These are phyloP conservation scores for Hartigia nigra DNA, from an alignment of 2,888 invertebrate species.

Conservation along the genomic window DNA sequence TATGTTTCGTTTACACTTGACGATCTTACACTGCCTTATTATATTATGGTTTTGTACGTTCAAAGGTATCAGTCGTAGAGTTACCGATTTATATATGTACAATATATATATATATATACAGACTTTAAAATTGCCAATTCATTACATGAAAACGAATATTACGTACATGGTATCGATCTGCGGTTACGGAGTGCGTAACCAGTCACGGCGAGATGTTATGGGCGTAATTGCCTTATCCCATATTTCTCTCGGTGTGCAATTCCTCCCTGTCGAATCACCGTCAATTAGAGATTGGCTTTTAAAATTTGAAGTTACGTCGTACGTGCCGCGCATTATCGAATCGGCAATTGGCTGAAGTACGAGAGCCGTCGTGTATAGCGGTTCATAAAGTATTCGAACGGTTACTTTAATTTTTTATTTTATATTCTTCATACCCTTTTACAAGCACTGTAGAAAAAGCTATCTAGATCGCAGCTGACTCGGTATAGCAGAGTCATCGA, in stretches of 20 bases:
- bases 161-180: not conserved
- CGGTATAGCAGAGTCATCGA: not conserved
- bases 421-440: not conserved
- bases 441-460: not conserved
- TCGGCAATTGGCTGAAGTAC: not conserved
- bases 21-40: not conserved
- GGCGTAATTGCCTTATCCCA: not conserved
- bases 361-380: too few species aligned
- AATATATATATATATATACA: too few species aligned
- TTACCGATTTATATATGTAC: too few species aligned
- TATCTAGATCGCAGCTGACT: not conserved
- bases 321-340: conserved; percentile 28
- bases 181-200: not conserved
- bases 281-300: conserved; percentile 32
- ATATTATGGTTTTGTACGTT: not conserved
- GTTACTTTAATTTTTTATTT: not conserved
- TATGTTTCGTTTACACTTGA: not conserved
- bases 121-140: too few species aligned
- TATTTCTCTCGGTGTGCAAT: not conserved
- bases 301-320: conserved; percentile 25
- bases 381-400: not conserved
- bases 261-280: conserved; percentile 16
- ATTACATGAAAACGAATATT: too few species aligned
- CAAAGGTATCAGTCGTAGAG: not conserved
- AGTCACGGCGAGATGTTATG: not conserved